Base-by-base conservation (phyloP, 30 jellyfish, hydroid and myxozoan genomes). In the Sanderia malayensis region DNA sequence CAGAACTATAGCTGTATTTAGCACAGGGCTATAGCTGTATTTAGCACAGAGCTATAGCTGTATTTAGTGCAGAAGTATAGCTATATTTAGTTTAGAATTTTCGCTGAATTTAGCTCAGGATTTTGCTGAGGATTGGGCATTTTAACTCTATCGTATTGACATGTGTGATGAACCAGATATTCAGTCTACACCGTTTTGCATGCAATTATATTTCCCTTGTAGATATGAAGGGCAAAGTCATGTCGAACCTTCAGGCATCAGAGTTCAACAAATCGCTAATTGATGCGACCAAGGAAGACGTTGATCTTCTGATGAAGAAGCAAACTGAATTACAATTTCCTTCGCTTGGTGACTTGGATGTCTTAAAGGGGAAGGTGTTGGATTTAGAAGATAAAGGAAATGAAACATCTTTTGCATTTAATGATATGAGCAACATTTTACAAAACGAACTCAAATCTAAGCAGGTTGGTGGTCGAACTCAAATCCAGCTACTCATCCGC, bases 371-470 rank as follows among this genome's bases (percentile, higher is more conserved):
- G 32, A 70, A 64, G 41, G n/a, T 78, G 76, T 24, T 65, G n/a
- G 82, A 78, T 2, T 37, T 78, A n/a, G 89, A 78, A 31, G 78
- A 47, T 24, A 30, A 71, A 18, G 82, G 58, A 29, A 58, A 34
- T 30, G 34, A 46, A 34, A 46, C 82, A 47, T 64, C 82, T 4
- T 2, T 55, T 46, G 89, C 82, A 11, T 20, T 78, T 65, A 53
- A 58, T 20, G 46, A 78, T 17, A 13, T 64, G 68, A 78, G 74
- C 46, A n/a, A 78, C 19, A 58, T 31, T 4, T 62, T 78, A 19
- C 70, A 34, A 32, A 78, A 33, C 27, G 89, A 78, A 31, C 61
- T 78, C 15, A 65, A 30, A 18, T 75, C 82, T 10, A 78, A 78
- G 24, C 89, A 78, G 76, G 89, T 65, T 26, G 11, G 53, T 24